Conservation (phyloP, 2,113 vertebrate species). For the Thalassoma bifasciatum region DNA sequence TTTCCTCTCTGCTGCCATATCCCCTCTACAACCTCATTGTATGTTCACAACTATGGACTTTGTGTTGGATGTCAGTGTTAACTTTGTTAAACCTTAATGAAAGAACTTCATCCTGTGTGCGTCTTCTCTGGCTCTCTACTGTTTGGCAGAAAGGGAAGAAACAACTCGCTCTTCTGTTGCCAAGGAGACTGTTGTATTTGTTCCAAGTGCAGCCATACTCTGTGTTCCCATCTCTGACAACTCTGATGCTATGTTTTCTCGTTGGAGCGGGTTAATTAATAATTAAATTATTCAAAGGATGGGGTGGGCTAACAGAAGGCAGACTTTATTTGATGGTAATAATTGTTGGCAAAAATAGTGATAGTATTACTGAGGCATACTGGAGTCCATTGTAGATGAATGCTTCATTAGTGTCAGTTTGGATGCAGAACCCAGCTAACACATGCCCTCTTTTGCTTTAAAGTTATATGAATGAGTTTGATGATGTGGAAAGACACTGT, state of each 20-base stretch:
- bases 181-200: slow-evolving; percentile 71
- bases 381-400: background rate
- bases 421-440: background rate
- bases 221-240: slow-evolving; percentile 51
- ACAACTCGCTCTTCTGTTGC: slow-evolving; percentile 73
- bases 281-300: background rate
- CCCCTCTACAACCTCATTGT: background rate
- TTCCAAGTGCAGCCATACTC: slow-evolving; percentile 47
- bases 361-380: background rate
- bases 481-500: slow-evolving; percentile 25
- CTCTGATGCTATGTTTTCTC: slow-evolving; percentile 23
- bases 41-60: background rate
- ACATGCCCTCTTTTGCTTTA: background rate
- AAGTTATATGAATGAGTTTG: slow-evolving; percentile 2
- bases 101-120: slow-evolving; percentile 55
- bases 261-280: slow-evolving; percentile 48
- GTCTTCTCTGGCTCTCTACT: slow-evolving; percentile 43
- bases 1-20: background rate
- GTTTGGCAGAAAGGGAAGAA: slow-evolving; percentile 57
- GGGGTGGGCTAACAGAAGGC: background rate
- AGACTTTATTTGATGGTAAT: background rate
- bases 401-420: background rate
- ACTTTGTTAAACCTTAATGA: slow-evolving; percentile 53
- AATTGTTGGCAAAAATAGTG: background rate
- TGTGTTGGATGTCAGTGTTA: slow-evolving; percentile 14